Percentiles rank a stretch among this genome's conserved stretches.
Conservation (phyloP, 2,113 vertebrate genomes). For the Toxostoma redivivum region DNA sequence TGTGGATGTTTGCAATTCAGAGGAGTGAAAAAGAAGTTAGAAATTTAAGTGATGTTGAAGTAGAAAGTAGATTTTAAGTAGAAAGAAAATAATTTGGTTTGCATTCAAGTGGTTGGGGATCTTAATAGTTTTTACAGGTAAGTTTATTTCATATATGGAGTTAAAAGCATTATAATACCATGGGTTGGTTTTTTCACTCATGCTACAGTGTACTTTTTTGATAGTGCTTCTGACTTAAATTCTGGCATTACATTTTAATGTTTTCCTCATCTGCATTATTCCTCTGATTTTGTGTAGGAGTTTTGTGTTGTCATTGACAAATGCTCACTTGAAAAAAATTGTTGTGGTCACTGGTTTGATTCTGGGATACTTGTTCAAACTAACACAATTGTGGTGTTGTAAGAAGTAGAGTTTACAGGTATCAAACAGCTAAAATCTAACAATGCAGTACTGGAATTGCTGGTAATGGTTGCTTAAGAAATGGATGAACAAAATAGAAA, state of each 20-base stretch:
- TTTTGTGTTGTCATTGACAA: neutral
- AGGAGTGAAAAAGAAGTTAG: neutral
- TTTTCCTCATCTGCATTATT: neutral
- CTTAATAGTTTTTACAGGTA: neutral
- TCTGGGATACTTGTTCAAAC: neutral
- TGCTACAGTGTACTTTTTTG: neutral
- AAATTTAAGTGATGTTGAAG: neutral
- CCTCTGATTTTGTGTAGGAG: neutral
- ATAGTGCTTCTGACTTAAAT: neutral
- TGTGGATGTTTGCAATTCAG: neutral
- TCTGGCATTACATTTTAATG: neutral
- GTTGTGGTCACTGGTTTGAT: neutral
- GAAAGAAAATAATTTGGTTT: neutral
- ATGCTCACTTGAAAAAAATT: neutral
- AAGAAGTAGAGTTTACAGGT: neutral
- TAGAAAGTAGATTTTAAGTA: neutral
- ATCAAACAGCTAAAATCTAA: neutral
- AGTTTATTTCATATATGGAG: neutral
- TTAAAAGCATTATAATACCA: neutral
- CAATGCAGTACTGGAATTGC: neutral
- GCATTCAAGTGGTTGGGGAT: neutral
- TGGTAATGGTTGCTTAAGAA: neutral
- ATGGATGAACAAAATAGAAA: neutral
- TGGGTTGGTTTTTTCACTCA: neutral
- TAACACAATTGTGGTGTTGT: neutral